Conservation (phyloP, 2,888 invertebrate species). For the Archips crataeganus region DNA sequence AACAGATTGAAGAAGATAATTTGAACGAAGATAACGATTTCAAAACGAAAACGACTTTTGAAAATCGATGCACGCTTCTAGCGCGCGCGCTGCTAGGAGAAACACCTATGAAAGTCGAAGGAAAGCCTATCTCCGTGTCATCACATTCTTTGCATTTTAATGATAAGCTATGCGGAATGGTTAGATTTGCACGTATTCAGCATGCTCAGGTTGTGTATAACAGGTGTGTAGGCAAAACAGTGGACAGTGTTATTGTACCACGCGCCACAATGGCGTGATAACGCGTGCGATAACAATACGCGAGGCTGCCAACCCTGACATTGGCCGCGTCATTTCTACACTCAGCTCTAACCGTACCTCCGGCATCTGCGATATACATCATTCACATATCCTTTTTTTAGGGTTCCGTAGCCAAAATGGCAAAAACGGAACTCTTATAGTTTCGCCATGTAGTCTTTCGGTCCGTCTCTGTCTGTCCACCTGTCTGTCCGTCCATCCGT, state of each 20-base stretch:
- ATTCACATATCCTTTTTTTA: background rate
- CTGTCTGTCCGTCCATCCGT: too few relatives aligned
- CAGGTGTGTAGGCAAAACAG: conserved; percentile 36
- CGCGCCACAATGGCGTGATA: conserved; percentile 54
- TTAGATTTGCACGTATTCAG: conserved; percentile 12
- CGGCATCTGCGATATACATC: background rate
- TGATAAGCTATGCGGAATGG: conserved; percentile 1
- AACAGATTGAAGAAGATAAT: background rate
- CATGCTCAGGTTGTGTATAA: conserved; percentile 17
- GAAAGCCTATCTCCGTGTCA: conserved; percentile 2
- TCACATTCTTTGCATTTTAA: background rate
- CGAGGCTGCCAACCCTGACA: conserved; percentile 48
- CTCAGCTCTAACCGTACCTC: background rate
- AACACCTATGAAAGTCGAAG: background rate
- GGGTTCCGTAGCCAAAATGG: background rate
- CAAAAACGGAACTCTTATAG: too few relatives aligned
- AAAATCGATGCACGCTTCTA: background rate
- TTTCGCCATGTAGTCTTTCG: too few relatives aligned
- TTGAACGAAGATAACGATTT: background rate
- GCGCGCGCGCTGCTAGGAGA: background rate
- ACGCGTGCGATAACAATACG: conserved; percentile 49
- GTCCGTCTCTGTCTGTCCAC: too few relatives aligned
- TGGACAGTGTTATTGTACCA: conserved; percentile 53
- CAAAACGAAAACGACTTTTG: background rate
- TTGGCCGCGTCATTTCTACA: conserved; percentile 30